Conservation (phyloP, 2,888 invertebrate species). For the Drosophila anceps region DNA sequence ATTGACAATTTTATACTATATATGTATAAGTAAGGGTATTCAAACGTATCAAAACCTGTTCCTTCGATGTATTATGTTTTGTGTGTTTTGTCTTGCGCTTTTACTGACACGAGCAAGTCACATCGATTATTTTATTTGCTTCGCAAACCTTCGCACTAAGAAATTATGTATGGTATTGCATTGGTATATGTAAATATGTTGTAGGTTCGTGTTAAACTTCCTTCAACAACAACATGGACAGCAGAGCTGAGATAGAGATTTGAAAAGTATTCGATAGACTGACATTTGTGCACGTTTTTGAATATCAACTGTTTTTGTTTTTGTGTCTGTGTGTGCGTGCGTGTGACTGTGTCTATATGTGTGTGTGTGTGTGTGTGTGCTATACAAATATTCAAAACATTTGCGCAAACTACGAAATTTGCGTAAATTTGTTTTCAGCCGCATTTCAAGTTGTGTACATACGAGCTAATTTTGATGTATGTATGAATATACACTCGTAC, state of each 20-base stretch:
- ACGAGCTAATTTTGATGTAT: conserved; percentile 11
- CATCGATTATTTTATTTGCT: conserved; percentile 37
- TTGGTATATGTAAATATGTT: conserved; percentile 2
- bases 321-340: too few relatives aligned
- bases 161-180: conserved; percentile 12
- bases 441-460: conserved; percentile 37
- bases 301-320: conserved; percentile 17
- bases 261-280: conserved; percentile 11
- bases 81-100: conserved; percentile 23
- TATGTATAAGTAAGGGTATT: neutral
- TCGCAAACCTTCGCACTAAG: conserved; percentile 39
- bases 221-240: conserved; percentile 1
- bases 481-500: neutral
- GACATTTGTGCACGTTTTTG: conserved; percentile 50
- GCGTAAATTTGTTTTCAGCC: conserved; percentile 14
- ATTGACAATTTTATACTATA: neutral
- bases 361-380: conserved; percentile 21
- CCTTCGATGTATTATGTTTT: conserved; percentile 15
- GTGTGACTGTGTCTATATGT: too few relatives aligned
- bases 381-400: conserved; percentile 45
- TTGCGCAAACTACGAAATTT: conserved; percentile 38
- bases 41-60: conserved; percentile 29
- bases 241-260: conserved; percentile 4
- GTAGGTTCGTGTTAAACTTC: conserved; percentile 12
- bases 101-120: conserved; percentile 34